Percentiles rank a stretch among this genome's conserved stretches.
These are phyloP conservation scores for Andrena cerasifolii DNA, from an alignment of 1,140 invertebrate genomes.

Conservation along the genomic window DNA sequence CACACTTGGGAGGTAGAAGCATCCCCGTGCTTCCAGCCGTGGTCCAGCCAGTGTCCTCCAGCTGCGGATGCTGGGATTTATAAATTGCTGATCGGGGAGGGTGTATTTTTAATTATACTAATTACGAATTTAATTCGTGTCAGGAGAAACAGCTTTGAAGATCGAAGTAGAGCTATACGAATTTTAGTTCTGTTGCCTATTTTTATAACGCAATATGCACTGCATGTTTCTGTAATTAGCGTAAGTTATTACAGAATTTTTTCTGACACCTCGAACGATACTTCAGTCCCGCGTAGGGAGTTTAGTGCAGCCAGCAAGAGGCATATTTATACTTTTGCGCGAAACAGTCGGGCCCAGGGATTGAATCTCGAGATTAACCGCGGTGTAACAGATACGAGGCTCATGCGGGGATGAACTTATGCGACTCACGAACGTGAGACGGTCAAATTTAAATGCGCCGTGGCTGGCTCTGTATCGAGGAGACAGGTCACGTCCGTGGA, in stretches of 20 bases:
- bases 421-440: conserved; percentile 60
- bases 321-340: neutral
- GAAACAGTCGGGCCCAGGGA: conserved; percentile 3
- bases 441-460: conserved; percentile 65
- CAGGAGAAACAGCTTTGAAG: too few relatives aligned
- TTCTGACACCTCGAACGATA: too few relatives aligned
- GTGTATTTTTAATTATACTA: too few relatives aligned
- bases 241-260: too few relatives aligned
- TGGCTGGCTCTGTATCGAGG: conserved; percentile 49
- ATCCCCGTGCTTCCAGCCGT: neutral
- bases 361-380: conserved; percentile 41
- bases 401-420: conserved; percentile 53
- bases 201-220: too few relatives aligned
- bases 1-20: conserved; percentile 21
- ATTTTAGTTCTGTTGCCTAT: too few relatives aligned
- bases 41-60: too few relatives aligned
- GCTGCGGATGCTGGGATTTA: too few relatives aligned
- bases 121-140: too few relatives aligned
- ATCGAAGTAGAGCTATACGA: too few relatives aligned
- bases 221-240: too few relatives aligned
- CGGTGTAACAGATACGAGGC: conserved; percentile 59
- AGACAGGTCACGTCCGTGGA: conserved; percentile 61
- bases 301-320: neutral
- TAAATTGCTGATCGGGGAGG: neutral
- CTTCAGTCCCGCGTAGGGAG: too few relatives aligned